A percentile compares a stretch with the other conserved stretches of the same genome.
Conservation (phyloP, 2,113 vertebrate genomes). For the Vidua macroura region DNA sequence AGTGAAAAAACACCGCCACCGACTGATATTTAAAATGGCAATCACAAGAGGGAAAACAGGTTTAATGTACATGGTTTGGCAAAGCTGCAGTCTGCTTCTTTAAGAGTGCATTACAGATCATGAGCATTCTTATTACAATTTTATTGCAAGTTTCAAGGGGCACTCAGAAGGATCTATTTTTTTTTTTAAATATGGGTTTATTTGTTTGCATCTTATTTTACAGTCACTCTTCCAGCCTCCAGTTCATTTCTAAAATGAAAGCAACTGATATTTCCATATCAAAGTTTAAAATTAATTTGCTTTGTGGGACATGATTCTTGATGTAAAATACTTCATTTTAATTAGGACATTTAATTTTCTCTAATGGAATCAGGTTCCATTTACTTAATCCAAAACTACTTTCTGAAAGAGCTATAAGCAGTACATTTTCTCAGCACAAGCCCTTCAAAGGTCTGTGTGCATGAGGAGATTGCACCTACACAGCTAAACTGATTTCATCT, state of each 20-base stretch:
- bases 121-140: constrained; percentile 38
- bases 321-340: constrained; percentile 59
- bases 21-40: constrained; percentile 9
- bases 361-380: constrained; percentile 43
- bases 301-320: constrained; percentile 46
- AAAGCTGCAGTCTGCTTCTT: constrained; percentile 6
- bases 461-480: not conserved
- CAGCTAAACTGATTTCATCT: constrained; percentile 23
- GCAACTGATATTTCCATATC: constrained; percentile 62
- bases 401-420: constrained; percentile 21
- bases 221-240: constrained; percentile 21
- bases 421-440: constrained; percentile 2
- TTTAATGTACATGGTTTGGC: not conserved
- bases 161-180: not conserved
- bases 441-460: not conserved
- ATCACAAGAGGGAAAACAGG: constrained; percentile 33
- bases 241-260: constrained; percentile 55
- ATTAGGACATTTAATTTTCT: constrained; percentile 54
- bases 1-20: not conserved
- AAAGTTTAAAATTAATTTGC: constrained; percentile 64
- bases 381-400: constrained; percentile 32
- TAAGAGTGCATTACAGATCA: not conserved
- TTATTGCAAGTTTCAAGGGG: constrained; percentile 46
- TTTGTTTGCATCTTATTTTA: constrained; percentile 52
- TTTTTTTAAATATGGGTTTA: constrained; percentile 4